These are phyloP conservation scores for Pampus argenteus DNA, from an alignment of 2,797 vertebrate species.

Conservation along the genomic window DNA sequence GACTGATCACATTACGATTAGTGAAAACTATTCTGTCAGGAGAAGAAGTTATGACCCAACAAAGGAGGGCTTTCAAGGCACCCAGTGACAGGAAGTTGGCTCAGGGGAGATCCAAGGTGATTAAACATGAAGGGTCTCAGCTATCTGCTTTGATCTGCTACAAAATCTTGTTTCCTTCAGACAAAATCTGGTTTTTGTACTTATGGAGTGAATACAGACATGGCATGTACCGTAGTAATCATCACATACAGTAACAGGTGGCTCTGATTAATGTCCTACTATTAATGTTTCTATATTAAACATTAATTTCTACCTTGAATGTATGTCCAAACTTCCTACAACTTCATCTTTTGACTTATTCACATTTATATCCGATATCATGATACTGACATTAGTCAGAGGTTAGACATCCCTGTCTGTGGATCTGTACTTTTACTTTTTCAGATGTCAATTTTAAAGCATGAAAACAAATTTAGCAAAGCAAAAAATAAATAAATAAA, in stretches of 20 bases:
- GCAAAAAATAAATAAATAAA: constrained; percentile 7
- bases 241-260: constrained; percentile 13
- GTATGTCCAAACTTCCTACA: neutral
- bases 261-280: constrained; percentile 11
- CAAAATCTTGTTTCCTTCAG: constrained; percentile 42
- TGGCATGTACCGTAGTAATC: neutral
- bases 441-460: constrained; percentile 29
- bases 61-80: constrained; percentile 44
- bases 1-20: constrained; percentile 82
- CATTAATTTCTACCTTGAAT: neutral
- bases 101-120: constrained; percentile 61
- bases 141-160: constrained; percentile 37
- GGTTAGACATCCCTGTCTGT: constrained; percentile 12
- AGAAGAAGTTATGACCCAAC: constrained; percentile 63
- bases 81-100: constrained; percentile 60
- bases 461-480: constrained; percentile 32
- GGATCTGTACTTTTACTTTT: constrained; percentile 37
- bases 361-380: constrained; percentile 26
- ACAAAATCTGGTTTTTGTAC: constrained; percentile 16
- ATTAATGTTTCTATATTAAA: constrained; percentile 5
- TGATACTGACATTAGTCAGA: constrained; percentile 36
- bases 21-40: constrained; percentile 73
- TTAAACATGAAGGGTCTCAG: constrained; percentile 61
- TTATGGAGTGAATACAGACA: neutral
- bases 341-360: constrained; percentile 13